A percentile compares a stretch with the other conserved stretches of the same genome.
Evolutionary conservation across 2,113 vertebrate genomes (phyloP).

Genomic region (Turnix velox): DNA sequence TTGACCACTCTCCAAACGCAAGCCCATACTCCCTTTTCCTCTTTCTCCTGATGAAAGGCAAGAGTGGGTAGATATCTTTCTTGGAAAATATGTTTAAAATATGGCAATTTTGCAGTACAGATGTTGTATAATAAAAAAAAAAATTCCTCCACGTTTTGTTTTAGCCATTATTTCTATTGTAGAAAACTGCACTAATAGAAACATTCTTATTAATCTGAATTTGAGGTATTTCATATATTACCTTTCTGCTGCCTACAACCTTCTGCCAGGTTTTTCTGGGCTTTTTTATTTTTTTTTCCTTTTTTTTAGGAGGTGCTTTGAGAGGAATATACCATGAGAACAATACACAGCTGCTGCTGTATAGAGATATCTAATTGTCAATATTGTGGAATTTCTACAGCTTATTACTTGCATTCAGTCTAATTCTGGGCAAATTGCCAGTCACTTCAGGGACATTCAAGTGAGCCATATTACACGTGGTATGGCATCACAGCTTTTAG

Average conservation of each 20-base stretch:
- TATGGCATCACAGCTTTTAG: slow-evolving; percentile 84
- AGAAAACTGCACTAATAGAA: slow-evolving; percentile 72
- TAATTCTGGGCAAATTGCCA: slow-evolving; percentile 90
- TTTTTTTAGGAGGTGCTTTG: slow-evolving; percentile 83
- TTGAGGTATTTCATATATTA: slow-evolving; percentile 78
- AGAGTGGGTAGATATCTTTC: slow-evolving; percentile 47
- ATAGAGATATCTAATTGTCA: slow-evolving; percentile 89
- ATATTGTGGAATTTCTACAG: slow-evolving; percentile 88
- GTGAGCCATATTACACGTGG: slow-evolving; percentile 85
- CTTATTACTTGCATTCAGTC: slow-evolving; percentile 89
- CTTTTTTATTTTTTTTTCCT: neutral
- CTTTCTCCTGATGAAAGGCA: slow-evolving; percentile 46
- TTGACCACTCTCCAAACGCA: neutral
- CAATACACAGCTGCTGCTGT: slow-evolving; percentile 87
- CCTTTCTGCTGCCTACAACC: slow-evolving; percentile 81
- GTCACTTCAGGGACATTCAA: slow-evolving; percentile 88
- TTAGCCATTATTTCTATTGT: slow-evolving; percentile 57
- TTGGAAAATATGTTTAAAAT: slow-evolving; percentile 60
- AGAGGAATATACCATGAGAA: slow-evolving; percentile 84
- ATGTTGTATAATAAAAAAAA: slow-evolving; percentile 63
- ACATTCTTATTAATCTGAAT: slow-evolving; percentile 76
- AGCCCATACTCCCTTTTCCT: neutral
- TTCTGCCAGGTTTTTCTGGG: slow-evolving; percentile 82
- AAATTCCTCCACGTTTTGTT: slow-evolving; percentile 60
- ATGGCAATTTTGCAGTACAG: slow-evolving; percentile 62